Evolutionary conservation across 2,113 vertebrate genomes (phyloP), one percentile per base, ranked within the genome.

Genomic region (Leucoraja erinaceus): DNA sequence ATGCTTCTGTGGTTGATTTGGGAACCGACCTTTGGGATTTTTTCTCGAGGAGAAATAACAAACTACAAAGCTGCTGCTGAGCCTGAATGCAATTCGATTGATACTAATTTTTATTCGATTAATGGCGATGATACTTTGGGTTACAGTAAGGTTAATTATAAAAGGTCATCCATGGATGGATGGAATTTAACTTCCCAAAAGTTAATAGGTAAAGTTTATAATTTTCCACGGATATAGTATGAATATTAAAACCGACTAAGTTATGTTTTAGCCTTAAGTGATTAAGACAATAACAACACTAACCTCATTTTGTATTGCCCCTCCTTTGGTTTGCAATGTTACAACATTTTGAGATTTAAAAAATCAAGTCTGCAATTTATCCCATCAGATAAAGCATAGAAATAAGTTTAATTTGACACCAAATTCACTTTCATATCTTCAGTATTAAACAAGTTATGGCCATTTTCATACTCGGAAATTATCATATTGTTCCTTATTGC

Each of bases 181-280:
- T 91, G 90, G 90, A 91, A 72, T 47, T 72, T 91, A 72, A 72
- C 90, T 47, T 91, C 68, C 9, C 90, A 74, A 28, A 91, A 91
- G 20, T 47, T 91, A 90, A 38, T 90, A 68, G 88, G 88, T 90
- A 91, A 91, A 91, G 14, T 90, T 72, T 59, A 25, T 91, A 25
- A 25, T 74, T 72, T 91, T 72, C 28, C n/a, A 90, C 4, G 9
- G 1, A 22, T 84, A 77, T 31, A 61, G 81, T 59, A 84, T 56
- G 28, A 8, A n/a, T 75, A n/a, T 72, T 72, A 72, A 72, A 72
- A 1, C 3, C 10, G 16, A 2, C 20, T 4, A 18, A 72, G 70
- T 72, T 72, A 70, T 72, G 18, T 72, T 20, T 5, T 16, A 20
- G 70, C 70, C 70, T 72, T 4, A 5, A 72, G 5, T 72, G 18